Evolutionary conservation across 2,888 invertebrate species (phyloP).

Genomic region (Caenorhabditis parvicauda): DNA sequence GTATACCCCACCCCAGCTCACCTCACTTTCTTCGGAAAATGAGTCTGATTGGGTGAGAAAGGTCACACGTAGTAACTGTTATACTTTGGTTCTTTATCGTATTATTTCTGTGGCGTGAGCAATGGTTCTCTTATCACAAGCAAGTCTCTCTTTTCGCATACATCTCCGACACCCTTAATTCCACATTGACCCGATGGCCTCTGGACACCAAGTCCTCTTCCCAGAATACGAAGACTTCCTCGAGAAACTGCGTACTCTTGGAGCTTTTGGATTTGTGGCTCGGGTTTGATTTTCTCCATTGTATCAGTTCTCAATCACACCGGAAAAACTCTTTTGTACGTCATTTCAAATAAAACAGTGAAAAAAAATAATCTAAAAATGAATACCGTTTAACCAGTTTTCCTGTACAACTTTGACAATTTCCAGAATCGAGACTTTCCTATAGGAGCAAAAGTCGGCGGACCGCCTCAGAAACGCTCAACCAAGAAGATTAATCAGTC

Average conservation of each 20-base stretch:
- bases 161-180: neutral
- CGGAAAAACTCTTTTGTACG: no score
- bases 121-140: constrained; percentile 1
- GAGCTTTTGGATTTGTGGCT: constrained; percentile 27
- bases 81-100: neutral
- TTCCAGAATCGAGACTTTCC: constrained; percentile 28
- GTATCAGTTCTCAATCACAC: no score
- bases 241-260: constrained; percentile 18
- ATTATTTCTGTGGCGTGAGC: neutral
- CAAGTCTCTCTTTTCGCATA: neutral
- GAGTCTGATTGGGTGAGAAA: no score
- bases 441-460: constrained; percentile 19
- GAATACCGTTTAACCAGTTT: no score
- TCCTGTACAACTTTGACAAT: no score
- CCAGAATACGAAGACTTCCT: constrained; percentile 36
- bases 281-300: no score
- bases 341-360: no score
- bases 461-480: constrained; percentile 14
- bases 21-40: no score
- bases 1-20: no score
- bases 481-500: constrained; percentile 36
- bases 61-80: no score
- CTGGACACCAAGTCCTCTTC: constrained; percentile 28
- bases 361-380: no score
- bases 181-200: neutral